Percentiles rank a stretch among this genome's conserved stretches.
Evolutionary conservation across 2,888 invertebrate species (phyloP).

Genomic region (Pyrocoelia pectoralis): DNA sequence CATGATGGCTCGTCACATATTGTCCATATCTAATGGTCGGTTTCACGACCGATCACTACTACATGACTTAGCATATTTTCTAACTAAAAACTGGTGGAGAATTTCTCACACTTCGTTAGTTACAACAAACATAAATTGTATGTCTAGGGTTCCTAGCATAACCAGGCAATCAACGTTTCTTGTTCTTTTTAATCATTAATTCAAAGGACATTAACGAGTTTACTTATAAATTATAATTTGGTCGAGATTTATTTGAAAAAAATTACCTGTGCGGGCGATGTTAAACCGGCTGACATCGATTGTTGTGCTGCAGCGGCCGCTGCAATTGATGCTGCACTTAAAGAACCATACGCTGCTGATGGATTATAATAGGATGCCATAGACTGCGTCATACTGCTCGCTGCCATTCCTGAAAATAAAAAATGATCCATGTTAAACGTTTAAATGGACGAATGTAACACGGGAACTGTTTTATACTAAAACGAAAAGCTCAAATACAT

Average conservation of each 20-base stretch:
- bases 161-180: conserved; percentile 48
- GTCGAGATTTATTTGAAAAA: neutral
- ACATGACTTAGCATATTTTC: conserved; percentile 44
- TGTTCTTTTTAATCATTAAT: conserved; percentile 40
- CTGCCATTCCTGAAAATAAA: conserved; percentile 70
- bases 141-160: conserved; percentile 41
- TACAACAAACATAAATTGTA: conserved; percentile 55
- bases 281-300: conserved; percentile 74
- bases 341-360: conserved; percentile 75
- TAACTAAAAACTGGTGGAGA: conserved; percentile 44
- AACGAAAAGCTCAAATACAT: too few relatives aligned
- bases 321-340: conserved; percentile 75
- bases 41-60: conserved; percentile 46
- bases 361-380: conserved; percentile 75
- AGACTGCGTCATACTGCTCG: conserved; percentile 71
- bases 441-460: too few relatives aligned
- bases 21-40: conserved; percentile 48
- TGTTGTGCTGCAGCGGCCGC: conserved; percentile 79
- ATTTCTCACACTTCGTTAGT: conserved; percentile 59
- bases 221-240: neutral
- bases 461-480: too few relatives aligned
- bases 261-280: conserved; percentile 72
- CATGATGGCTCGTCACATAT: conserved; percentile 45
- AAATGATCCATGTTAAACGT: too few relatives aligned
- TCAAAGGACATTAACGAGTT: neutral